phyloP scores from a whole-genome alignment of 1,140 invertebrate genomes.

The Cydia fagiglandana region DNA sequence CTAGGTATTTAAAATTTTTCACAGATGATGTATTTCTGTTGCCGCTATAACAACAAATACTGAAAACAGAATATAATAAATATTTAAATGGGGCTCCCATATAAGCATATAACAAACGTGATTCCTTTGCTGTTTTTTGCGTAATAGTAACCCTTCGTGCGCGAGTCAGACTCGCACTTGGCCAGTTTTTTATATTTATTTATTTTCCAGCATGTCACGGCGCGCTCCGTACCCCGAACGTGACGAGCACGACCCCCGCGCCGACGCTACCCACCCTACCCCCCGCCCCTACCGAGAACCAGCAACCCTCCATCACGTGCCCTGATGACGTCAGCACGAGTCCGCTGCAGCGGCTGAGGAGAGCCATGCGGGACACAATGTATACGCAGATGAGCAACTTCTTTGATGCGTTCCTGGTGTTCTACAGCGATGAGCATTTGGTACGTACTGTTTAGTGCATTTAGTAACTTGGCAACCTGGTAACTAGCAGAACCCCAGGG shows the following conservation, averaged over 20 bases:
- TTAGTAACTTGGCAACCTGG: too few relatives aligned
- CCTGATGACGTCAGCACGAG: constrained; percentile 48
- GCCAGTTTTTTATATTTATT: neutral
- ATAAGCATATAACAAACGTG: too few relatives aligned
- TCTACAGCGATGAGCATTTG: constrained; percentile 89
- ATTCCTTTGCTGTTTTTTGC: too few relatives aligned
- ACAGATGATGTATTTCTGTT: too few relatives aligned
- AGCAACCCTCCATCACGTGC: constrained; percentile 44
- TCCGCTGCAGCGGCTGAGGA: constrained; percentile 81
- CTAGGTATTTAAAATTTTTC: too few relatives aligned
- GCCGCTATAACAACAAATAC: too few relatives aligned
- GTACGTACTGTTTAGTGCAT: too few relatives aligned
- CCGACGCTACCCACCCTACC: constrained; percentile 37
- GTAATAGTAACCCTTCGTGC: too few relatives aligned
- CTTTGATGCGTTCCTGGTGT: constrained; percentile 86
- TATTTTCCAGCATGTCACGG: constrained; percentile 50
- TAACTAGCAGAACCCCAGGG: too few relatives aligned
- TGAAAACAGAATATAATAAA: too few relatives aligned
- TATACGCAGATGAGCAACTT: constrained; percentile 81
- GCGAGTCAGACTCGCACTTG: too few relatives aligned
- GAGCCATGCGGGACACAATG: constrained; percentile 83
- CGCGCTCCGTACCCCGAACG: constrained; percentile 37
- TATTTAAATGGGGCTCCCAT: too few relatives aligned
- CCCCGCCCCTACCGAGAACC: constrained; percentile 46
- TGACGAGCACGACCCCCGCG: constrained; percentile 36